Conservation (phyloP, 1,140 invertebrate genomes). For the Tyrophagus putrescentiae region DNA sequence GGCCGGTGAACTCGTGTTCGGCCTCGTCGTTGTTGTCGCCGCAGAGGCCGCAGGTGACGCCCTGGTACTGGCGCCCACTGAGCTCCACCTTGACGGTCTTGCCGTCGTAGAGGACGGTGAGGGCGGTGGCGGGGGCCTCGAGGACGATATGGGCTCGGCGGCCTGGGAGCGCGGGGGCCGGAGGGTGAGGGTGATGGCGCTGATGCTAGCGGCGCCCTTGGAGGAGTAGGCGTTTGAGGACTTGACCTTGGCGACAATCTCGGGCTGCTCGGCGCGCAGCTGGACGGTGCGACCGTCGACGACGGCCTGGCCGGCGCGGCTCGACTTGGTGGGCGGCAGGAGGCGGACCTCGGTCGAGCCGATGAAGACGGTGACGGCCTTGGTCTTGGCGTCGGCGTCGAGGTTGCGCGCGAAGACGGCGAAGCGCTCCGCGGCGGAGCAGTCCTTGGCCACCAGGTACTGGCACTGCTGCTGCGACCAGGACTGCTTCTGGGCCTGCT, state of each 20-base stretch:
- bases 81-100: constrained; percentile 20
- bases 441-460: constrained; percentile 23
- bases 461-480: constrained; percentile 19
- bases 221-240: background rate
- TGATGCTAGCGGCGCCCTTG: too few species aligned
- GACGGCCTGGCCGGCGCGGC: constrained; percentile 10
- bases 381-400: constrained; percentile 18
- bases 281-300: constrained; percentile 20
- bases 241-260: background rate
- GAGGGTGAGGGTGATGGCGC: constrained; percentile 11
- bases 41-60: constrained; percentile 26
- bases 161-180: background rate
- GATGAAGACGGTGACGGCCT: constrained; percentile 18
- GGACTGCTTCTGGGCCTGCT: too few species aligned
- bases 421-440: constrained; percentile 19
- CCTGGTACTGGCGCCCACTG: constrained; percentile 22
- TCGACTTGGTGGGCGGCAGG: constrained; percentile 19
- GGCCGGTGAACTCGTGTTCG: constrained; percentile 24
- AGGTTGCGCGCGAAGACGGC: constrained; percentile 15
- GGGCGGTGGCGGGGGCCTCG: background rate
- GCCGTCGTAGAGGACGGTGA: constrained; percentile 24
- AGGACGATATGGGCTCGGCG: constrained; percentile 19
- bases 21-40: constrained; percentile 27
- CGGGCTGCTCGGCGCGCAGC: background rate
- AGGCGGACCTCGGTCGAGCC: constrained; percentile 20